These are phyloP conservation scores for Lasioglossum baleicum DNA, from an alignment of 1,140 invertebrate genomes.

Conservation along the genomic window DNA sequence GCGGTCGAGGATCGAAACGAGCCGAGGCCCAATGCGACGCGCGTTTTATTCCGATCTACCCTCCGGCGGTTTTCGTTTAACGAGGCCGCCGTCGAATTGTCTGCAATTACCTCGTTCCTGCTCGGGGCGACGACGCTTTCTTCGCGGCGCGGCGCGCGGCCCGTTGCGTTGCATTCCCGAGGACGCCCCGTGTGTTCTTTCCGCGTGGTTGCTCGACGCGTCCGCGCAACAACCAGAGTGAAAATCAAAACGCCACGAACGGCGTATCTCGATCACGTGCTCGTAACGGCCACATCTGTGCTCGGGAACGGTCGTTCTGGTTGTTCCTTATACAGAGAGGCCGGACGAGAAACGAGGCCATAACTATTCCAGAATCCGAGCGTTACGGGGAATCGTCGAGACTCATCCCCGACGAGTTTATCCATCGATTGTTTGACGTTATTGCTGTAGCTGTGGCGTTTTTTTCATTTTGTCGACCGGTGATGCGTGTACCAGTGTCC, in stretches of 20 bases:
- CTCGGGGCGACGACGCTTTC: slow-evolving; percentile 34
- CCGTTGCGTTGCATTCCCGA: too few species aligned
- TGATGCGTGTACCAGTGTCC: neutral
- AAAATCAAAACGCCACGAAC: slow-evolving; percentile 46
- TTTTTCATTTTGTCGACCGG: neutral
- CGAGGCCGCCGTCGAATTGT: slow-evolving; percentile 19
- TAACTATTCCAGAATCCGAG: slow-evolving; percentile 28
- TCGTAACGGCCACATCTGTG: neutral
- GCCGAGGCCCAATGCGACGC: neutral
- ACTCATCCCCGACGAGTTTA: neutral
- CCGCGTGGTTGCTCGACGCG: too few species aligned
- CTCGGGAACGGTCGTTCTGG: neutral
- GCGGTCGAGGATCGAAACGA: neutral
- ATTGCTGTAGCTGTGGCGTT: neutral
- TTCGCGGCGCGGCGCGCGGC: too few species aligned
- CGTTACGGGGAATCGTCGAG: neutral
- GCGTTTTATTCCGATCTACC: slow-evolving; percentile 25
- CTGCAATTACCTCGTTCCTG: slow-evolving; percentile 34
- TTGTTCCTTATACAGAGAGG: slow-evolving; percentile 11
- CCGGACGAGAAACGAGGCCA: slow-evolving; percentile 6
- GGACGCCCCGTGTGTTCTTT: neutral
- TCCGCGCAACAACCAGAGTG: neutral
- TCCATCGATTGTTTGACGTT: slow-evolving; percentile 10
- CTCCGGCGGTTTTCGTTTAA: slow-evolving; percentile 24
- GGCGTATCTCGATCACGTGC: slow-evolving; percentile 33